phyloP scores from a whole-genome alignment of 2,113 vertebrate species.

The Monarcha castaneiventris region DNA sequence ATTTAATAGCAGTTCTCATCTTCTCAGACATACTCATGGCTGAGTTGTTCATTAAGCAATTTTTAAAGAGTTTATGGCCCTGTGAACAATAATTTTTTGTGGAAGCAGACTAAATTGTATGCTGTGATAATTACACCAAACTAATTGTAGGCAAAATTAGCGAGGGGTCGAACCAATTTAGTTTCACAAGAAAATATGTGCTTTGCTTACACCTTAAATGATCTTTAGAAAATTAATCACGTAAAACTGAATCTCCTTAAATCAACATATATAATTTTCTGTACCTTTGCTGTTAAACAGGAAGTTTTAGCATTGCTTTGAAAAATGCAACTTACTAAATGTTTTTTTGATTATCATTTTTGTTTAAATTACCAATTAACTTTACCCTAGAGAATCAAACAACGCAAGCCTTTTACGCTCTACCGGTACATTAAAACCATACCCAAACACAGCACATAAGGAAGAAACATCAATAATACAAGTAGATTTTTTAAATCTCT shows the following conservation, averaged over 20 bases:
- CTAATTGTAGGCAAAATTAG: slow-evolving; percentile 78
- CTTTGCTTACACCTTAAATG: slow-evolving; percentile 62
- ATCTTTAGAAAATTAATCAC: slow-evolving; percentile 67
- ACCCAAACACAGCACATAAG: background rate
- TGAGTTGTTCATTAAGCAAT: slow-evolving; percentile 75
- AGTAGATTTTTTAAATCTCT: background rate
- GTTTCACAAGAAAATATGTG: slow-evolving; percentile 64
- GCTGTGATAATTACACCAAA: slow-evolving; percentile 74
- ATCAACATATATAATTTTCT: slow-evolving; percentile 47
- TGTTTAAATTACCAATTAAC: slow-evolving; percentile 46
- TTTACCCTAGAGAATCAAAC: slow-evolving; percentile 26
- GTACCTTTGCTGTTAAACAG: background rate
- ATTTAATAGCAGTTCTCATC: slow-evolving; percentile 64
- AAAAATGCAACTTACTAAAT: slow-evolving; percentile 31
- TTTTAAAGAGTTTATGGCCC: slow-evolving; percentile 75
- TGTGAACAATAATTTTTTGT: slow-evolving; percentile 74
- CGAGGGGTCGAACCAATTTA: slow-evolving; percentile 61
- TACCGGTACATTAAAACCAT: background rate
- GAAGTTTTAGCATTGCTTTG: slow-evolving; percentile 20
- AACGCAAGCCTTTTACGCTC: background rate
- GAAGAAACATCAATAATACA: background rate
- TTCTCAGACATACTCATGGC: slow-evolving; percentile 51
- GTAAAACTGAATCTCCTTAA: slow-evolving; percentile 35
- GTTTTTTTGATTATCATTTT: background rate
- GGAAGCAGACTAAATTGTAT: slow-evolving; percentile 71